Evolutionary conservation across 2,888 invertebrate genomes (phyloP).

Genomic region (Spodoptera littoralis): DNA sequence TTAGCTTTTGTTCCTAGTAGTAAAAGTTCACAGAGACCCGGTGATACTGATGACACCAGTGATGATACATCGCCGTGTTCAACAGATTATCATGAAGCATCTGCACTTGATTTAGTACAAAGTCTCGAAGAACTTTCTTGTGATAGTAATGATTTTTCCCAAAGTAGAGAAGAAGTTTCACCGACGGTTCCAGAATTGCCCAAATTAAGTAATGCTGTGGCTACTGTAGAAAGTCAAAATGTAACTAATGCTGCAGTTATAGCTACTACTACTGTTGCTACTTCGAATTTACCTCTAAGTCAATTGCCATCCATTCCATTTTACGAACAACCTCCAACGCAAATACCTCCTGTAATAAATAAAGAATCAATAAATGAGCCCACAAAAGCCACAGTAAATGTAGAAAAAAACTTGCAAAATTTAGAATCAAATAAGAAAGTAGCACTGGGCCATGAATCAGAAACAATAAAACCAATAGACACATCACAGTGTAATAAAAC

Average conservation of each 20-base stretch:
- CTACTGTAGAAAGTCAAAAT: slow-evolving; percentile 46
- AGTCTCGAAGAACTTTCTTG: slow-evolving; percentile 81
- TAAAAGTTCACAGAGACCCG: slow-evolving; percentile 79
- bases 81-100: slow-evolving; percentile 86
- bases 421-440: slow-evolving; percentile 42
- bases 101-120: slow-evolving; percentile 81
- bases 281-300: slow-evolving; percentile 71
- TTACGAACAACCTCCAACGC: slow-evolving; percentile 65
- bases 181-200: slow-evolving; percentile 65
- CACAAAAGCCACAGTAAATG: slow-evolving; percentile 40
- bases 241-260: slow-evolving; percentile 45
- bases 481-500: slow-evolving; percentile 48
- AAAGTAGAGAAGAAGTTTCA: slow-evolving; percentile 82
- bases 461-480: slow-evolving; percentile 47
- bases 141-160: slow-evolving; percentile 84
- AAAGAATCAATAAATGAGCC: slow-evolving; percentile 54
- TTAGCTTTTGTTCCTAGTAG: slow-evolving; percentile 84
- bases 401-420: slow-evolving; percentile 52
- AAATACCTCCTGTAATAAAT: slow-evolving; percentile 63
- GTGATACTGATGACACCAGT: slow-evolving; percentile 79
- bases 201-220: slow-evolving; percentile 51
- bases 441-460: slow-evolving; percentile 48
- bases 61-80: slow-evolving; percentile 85
- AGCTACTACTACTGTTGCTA: slow-evolving; percentile 58
- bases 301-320: slow-evolving; percentile 81